Conservation (phyloP, 2,797 vertebrate species). For the Ambastaia sidthimunki region DNA sequence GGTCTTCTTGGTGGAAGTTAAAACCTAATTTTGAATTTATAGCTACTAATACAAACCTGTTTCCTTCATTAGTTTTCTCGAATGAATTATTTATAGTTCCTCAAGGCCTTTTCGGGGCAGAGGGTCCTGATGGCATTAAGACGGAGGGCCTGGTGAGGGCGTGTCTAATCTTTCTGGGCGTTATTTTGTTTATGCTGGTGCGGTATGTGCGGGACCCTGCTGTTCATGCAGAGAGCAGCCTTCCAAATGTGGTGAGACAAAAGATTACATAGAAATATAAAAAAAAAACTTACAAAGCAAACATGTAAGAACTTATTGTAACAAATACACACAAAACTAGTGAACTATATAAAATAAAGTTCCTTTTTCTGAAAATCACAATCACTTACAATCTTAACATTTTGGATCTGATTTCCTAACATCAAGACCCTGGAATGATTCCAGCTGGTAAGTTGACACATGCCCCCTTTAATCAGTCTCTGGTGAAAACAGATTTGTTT, state of each 20-base stretch:
- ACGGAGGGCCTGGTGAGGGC: constrained; percentile 68
- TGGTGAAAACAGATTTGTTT: too few species aligned
- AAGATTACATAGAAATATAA: neutral
- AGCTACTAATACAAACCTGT: too few species aligned
- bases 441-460: constrained; percentile 60
- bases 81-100: constrained; percentile 67
- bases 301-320: neutral
- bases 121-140: constrained; percentile 62
- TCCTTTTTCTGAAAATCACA: neutral
- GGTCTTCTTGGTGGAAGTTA: too few species aligned
- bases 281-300: neutral
- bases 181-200: constrained; percentile 60
- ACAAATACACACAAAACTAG: too few species aligned
- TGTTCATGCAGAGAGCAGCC: constrained; percentile 79
- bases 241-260: constrained; percentile 84
- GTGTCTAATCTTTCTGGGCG: constrained; percentile 67
- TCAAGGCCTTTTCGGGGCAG: constrained; percentile 65
- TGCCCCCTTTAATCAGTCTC: too few species aligned
- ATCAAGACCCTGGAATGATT: constrained; percentile 70
- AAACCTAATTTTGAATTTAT: too few species aligned
- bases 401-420: neutral
- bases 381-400: constrained; percentile 28
- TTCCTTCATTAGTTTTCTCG: too few species aligned
- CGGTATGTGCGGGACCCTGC: constrained; percentile 69
- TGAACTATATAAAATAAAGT: neutral